Evolutionary conservation across 1,140 invertebrate species (phyloP).

Genomic region (Hyphantria cunea): DNA sequence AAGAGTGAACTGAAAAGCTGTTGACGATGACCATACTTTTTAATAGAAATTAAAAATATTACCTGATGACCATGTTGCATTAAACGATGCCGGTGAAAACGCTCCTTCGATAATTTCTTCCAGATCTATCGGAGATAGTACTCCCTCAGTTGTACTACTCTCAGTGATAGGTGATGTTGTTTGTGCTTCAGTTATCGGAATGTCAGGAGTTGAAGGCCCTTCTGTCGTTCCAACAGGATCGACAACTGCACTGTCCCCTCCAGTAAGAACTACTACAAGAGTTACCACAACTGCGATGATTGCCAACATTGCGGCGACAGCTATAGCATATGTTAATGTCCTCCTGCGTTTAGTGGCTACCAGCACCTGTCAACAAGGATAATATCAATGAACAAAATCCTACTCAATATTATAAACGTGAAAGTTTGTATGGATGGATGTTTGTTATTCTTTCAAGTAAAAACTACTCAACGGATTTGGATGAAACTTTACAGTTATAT

Average conservation of each 20-base stretch:
- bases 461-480: too few relatives aligned
- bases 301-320: conserved; percentile 56
- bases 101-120: conserved; percentile 64
- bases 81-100: conserved; percentile 53
- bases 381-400: too few relatives aligned
- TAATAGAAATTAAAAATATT: conserved; percentile 5
- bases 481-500: too few relatives aligned
- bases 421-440: too few relatives aligned
- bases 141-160: conserved; percentile 37
- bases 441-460: too few relatives aligned
- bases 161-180: conserved; percentile 39
- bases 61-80: conserved; percentile 65
- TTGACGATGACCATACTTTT: too few relatives aligned
- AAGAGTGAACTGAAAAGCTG: too few relatives aligned
- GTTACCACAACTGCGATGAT: conserved; percentile 58
- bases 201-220: conserved; percentile 29
- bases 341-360: conserved; percentile 62
- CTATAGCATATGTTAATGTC: conserved; percentile 57
- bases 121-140: conserved; percentile 36
- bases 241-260: conserved; percentile 43
- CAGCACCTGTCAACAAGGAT: conserved; percentile 51
- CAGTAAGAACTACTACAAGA: conserved; percentile 57
- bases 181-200: conserved; percentile 31
- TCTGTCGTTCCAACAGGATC: conserved; percentile 42
- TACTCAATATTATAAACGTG: too few relatives aligned